Evolutionary conservation across 2,888 invertebrate species (phyloP), one percentile per base, ranked within the genome.

Genomic region (Heliconius cydno): DNA sequence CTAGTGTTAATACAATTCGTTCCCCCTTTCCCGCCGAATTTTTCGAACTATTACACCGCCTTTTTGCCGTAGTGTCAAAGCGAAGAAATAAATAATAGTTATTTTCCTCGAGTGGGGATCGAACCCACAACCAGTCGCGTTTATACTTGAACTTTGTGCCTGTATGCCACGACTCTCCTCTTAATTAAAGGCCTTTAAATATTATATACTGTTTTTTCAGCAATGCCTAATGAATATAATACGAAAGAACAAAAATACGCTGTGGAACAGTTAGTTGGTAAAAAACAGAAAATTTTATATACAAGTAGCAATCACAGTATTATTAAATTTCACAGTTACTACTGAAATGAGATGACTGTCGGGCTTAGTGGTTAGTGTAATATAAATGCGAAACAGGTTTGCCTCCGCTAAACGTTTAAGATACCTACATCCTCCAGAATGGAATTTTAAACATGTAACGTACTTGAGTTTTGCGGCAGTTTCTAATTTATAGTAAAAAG

Each of bases 341-440:
- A 41, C 57, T 78, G 41, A 52, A 52, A 19, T 38, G 28, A 28
- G 52, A 66, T 57, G 73, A 78, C 66, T 34, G 38, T 67, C 60
- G 67, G 25, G 38, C 73, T 74, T 67, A 74, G 70, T 52, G 52
- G 72, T 73, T 76, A 74, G 52, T 73, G 57, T 57, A 72, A 57
- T 57, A 72, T 76, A 77, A 84, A 86, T 85, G 83, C 80, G 76
- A 82, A 87, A 91, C 91, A 85, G 85, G 92, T 89, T 89, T 85
- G 84, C 91, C 92, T 92, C 89, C 74, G 74, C 66, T 25, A 68
- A 79, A 34, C 57, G 68, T 75, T 79, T 41, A 41, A 79, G 67
- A 75, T 79, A 79, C 78, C 78, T 79, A 79, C 68, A 68, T 79
- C 68, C 74, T 79, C n/a, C 41, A 74, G 67, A 79, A 74, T 68